Percentiles rank a stretch among this genome's conserved stretches.
Conservation (phyloP, 1,140 invertebrate species). For the Drosophila tropicalis region DNA sequence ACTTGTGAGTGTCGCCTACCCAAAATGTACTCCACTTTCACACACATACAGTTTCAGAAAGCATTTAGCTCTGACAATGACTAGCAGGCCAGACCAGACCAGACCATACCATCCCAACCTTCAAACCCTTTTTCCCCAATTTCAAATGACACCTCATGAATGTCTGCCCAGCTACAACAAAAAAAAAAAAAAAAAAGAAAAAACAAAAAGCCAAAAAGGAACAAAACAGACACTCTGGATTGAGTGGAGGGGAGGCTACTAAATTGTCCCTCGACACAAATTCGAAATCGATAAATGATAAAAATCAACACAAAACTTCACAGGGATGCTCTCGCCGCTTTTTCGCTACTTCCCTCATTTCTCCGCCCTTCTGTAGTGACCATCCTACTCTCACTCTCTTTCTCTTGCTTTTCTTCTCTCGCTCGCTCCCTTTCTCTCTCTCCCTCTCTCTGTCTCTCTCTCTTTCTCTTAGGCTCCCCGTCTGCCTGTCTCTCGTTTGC, state of each 20-base stretch:
- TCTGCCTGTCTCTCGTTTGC: conserved; percentile 33
- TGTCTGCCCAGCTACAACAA: conserved; percentile 33
- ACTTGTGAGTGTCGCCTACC: conserved; percentile 27
- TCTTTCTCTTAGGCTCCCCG: neutral
- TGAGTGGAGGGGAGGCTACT: conserved; percentile 51
- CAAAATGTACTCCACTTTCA: conserved; percentile 62
- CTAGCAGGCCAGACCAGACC: conserved; percentile 26
- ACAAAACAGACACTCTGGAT: conserved; percentile 3
- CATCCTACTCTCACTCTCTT: conserved; percentile 28
- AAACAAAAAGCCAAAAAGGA: conserved; percentile 1
- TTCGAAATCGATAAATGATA: conserved; percentile 83
- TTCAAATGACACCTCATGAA: conserved; percentile 75
- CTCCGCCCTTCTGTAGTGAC: neutral
- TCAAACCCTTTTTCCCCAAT: conserved; percentile 23
- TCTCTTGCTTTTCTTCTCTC: neutral
- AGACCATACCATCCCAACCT: neutral
- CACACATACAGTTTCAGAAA: conserved; percentile 34
- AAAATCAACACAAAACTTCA: conserved; percentile 82
- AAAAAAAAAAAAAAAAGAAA: conserved; percentile 11
- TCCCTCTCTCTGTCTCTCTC: neutral
- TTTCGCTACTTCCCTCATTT: conserved; percentile 5
- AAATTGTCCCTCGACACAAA: conserved; percentile 82
- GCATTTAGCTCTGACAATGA: conserved; percentile 75
- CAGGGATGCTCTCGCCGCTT: conserved; percentile 47
- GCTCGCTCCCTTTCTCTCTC: neutral